Percentiles rank a stretch among this genome's conserved stretches.
Conservation (phyloP, 2,113 vertebrate genomes). For the Riparia riparia region DNA sequence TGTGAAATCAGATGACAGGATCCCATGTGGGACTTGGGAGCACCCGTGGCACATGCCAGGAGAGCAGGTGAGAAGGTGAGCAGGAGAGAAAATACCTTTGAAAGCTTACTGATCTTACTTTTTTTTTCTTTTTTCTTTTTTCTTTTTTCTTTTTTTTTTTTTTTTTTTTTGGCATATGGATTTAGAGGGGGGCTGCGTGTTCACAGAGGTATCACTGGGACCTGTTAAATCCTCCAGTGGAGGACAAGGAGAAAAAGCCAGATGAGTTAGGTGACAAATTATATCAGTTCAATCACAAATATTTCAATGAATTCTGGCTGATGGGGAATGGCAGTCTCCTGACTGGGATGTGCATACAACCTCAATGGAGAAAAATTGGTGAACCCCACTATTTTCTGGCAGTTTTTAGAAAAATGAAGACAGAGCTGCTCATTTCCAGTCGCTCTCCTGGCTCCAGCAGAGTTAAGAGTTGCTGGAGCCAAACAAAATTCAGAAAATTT, state of each 20-base stretch:
- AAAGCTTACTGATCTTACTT: rapidly evolving
- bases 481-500: slow-evolving; percentile 39
- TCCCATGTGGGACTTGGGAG: rapidly evolving
- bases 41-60: rapidly evolving
- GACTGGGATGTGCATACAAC: background rate
- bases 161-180: background rate
- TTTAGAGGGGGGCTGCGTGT: background rate
- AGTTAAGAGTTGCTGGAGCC: background rate
- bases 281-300: background rate
- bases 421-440: background rate
- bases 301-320: background rate
- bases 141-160: too few species aligned
- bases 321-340: background rate
- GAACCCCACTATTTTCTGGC: background rate
- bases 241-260: background rate
- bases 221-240: background rate
- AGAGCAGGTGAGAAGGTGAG: background rate
- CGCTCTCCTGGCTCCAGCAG: background rate
- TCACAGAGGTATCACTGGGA: rapidly evolving
- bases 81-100: background rate
- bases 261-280: background rate
- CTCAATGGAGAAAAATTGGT: background rate
- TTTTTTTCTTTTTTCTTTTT: background rate
- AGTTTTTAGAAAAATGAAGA: background rate
- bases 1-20: background rate